Base-by-base conservation (phyloP, 1,140 invertebrate species). In the Drosophila kohkoa region DNA sequence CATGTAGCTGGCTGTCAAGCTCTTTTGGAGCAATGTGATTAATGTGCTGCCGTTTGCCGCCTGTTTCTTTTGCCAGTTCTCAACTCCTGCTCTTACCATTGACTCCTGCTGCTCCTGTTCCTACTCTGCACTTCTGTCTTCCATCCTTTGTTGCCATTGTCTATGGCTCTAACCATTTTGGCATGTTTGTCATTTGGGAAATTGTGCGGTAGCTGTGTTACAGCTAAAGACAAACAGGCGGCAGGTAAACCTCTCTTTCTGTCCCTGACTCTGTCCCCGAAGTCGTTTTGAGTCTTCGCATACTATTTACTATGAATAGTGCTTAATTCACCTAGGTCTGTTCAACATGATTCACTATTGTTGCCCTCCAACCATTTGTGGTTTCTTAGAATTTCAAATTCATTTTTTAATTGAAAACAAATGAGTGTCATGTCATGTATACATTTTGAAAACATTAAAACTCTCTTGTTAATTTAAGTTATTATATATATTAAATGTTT, bases 141-240 rank as follows among this genome's bases (percentile, higher is more conserved):
- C 54, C 52, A 16, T 38, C 68, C 49, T 72, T 81, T 79, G 64
- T 67, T 60, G 67, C 80, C 85, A 89, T 88, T 88, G 81, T 88
- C 85, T 88, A 71, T 70, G 75, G 85, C 77, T 78, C 71, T 67
- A 79, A 80, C 85, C 86, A 72, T 89, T 89, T 85, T 89, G 85
- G 86, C 85, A 90, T 90, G 85, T 90, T 89, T 89, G 86, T 89
- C 85, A 89, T 89, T 89, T 89, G 86, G 81, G 81, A 89, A 85
- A 85, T 90, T 89, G 85, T 89, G 83, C 80, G 74, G 85, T 89
- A 74, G 83, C 85, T 75, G 74, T 75, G 74, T 81, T 78, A 75
- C 79, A 83, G 67, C 68, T 62, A 78, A 77, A 83, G 67, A 87
- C 82, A 88, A 80, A 85, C 76, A 79, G 79, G 60, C 82, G 72